phyloP scores from a whole-genome alignment of 2,113 vertebrate species.

The Lynx canadensis region DNA sequence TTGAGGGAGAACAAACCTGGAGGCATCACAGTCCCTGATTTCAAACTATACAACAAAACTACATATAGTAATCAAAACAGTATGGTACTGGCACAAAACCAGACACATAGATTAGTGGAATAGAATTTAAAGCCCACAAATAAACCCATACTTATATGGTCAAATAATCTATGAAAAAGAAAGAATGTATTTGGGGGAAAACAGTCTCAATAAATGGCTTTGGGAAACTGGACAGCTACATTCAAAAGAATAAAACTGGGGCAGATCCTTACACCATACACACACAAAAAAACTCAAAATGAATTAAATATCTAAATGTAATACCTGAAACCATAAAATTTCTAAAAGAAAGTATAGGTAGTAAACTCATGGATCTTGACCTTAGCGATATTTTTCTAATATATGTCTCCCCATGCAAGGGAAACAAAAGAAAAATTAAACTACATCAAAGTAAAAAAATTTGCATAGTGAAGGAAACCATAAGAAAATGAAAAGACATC shows the following conservation, averaged over 20 bases:
- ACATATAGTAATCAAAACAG: not conserved
- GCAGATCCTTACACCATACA: not conserved
- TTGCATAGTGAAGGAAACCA: not conserved
- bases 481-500: not conserved
- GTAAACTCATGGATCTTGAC: not conserved
- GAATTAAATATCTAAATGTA: not conserved
- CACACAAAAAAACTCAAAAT: not conserved
- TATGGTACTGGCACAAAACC: not conserved
- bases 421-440: not conserved
- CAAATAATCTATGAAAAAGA: not conserved
- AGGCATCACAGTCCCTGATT: not conserved
- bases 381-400: not conserved
- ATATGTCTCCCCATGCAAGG: not conserved
- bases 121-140: not conserved
- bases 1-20: not conserved
- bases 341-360: not conserved
- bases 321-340: not conserved
- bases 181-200: not conserved
- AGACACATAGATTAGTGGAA: not conserved
- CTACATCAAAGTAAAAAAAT: not conserved
- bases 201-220: not conserved
- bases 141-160: not conserved
- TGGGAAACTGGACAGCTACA: not conserved
- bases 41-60: not conserved
- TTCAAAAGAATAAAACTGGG: not conserved